Conservation (phyloP, 2,113 vertebrate genomes). For the Opisthocomus hoazin region DNA sequence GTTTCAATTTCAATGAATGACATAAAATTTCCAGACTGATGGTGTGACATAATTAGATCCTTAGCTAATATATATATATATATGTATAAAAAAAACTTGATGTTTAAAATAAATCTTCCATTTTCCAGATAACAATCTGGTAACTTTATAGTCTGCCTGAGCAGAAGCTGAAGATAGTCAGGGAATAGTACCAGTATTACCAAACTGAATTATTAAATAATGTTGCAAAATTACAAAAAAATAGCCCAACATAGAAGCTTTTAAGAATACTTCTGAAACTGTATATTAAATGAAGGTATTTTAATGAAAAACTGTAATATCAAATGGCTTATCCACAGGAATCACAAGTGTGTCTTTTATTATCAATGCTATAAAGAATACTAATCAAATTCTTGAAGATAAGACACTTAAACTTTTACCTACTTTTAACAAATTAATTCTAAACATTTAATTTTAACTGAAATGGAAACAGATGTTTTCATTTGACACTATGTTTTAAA, state of each 20-base stretch:
- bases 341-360: not conserved
- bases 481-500: not conserved
- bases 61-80: not conserved
- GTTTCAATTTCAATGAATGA: not conserved
- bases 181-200: not conserved
- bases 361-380: not conserved
- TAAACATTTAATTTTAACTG: conserved; percentile 21
- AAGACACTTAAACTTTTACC: not conserved
- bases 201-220: not conserved
- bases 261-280: not conserved
- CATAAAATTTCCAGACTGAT: not conserved
- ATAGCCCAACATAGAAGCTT: not conserved
- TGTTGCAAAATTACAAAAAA: not conserved
- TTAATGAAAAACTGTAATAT: not conserved
- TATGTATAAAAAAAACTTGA: not conserved
- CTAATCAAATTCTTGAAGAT: conserved; percentile 15
- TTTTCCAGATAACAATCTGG: not conserved
- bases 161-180: not conserved
- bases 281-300: not conserved
- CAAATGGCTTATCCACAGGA: not conserved
- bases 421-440: not conserved
- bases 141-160: not conserved
- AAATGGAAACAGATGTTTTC: conserved; percentile 6
- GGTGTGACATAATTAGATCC: not conserved
- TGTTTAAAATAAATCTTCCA: not conserved